A percentile compares a stretch with the other conserved stretches of the same genome.
Evolutionary conservation across 2,797 vertebrate species (phyloP).

Genomic region (Falco biarmicus): DNA sequence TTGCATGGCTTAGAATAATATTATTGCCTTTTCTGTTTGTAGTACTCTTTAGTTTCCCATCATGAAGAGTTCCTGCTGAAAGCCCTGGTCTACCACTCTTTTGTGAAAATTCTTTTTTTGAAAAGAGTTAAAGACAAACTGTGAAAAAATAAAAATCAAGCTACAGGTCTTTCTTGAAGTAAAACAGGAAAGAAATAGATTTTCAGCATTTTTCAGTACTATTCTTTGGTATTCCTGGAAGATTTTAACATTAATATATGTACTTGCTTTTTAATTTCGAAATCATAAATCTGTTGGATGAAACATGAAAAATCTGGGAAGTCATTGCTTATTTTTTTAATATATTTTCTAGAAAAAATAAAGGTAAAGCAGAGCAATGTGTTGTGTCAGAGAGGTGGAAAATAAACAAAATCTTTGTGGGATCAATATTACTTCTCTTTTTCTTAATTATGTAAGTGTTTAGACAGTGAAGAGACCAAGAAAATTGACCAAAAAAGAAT

Average conservation of each 20-base stretch:
- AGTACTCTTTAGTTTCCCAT: neutral
- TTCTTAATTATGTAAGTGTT: neutral
- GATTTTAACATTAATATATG: neutral
- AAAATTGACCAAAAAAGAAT: neutral
- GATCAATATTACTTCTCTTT: accelerated
- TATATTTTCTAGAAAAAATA: neutral
- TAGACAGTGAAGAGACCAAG: neutral
- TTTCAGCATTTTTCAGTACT: neutral
- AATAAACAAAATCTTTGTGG: neutral
- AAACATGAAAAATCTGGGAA: neutral
- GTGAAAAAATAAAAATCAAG: neutral
- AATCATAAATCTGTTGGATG: neutral
- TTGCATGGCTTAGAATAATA: neutral
- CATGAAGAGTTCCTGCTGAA: neutral
- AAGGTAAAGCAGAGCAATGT: accelerated
- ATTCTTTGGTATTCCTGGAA: neutral
- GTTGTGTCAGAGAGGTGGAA: accelerated
- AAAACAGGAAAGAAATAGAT: neutral
- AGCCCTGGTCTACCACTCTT: neutral
- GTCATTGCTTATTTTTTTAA: neutral
- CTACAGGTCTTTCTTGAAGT: neutral
- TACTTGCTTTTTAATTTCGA: neutral
- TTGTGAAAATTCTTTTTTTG: neutral
- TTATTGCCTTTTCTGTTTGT: neutral
- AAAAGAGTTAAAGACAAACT: neutral